Evolutionary conservation across 2,797 vertebrate genomes (phyloP).

Genomic region (Notamacropus eugenii): DNA sequence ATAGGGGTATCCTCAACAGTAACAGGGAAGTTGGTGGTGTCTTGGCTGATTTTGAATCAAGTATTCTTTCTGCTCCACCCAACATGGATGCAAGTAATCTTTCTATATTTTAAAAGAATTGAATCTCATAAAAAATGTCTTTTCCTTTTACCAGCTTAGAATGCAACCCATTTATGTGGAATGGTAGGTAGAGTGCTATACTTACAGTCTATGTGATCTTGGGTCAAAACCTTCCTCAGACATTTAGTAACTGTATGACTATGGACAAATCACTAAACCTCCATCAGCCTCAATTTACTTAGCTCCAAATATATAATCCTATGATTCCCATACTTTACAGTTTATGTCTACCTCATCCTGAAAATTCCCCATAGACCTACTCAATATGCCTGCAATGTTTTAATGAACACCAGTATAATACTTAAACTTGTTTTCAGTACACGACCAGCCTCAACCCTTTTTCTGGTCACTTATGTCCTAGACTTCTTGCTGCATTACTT

Average conservation of each 20-base stretch:
- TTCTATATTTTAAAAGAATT: background rate
- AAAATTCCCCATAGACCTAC: background rate
- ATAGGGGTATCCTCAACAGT: background rate
- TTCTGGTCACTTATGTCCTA: background rate
- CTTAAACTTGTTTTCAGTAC: background rate
- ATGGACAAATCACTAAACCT: too few species aligned
- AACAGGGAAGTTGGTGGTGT: background rate
- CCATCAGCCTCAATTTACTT: too few species aligned
- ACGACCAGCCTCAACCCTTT: background rate
- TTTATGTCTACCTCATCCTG: background rate
- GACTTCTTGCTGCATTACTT: background rate
- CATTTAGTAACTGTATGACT: background rate
- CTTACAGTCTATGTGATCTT: background rate
- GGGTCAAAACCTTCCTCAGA: background rate
- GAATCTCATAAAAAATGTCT: background rate
- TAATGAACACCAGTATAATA: background rate
- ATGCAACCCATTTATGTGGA: background rate
- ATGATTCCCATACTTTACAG: background rate
- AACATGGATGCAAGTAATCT: background rate
- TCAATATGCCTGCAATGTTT: background rate
- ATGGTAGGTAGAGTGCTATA: background rate
- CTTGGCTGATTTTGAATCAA: background rate
- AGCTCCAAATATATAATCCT: too few species aligned
- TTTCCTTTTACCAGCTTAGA: background rate
- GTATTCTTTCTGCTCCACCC: background rate